Percentiles rank a stretch among this genome's conserved stretches.
Conservation (phyloP, 2,113 vertebrate species). For the human region DNA sequence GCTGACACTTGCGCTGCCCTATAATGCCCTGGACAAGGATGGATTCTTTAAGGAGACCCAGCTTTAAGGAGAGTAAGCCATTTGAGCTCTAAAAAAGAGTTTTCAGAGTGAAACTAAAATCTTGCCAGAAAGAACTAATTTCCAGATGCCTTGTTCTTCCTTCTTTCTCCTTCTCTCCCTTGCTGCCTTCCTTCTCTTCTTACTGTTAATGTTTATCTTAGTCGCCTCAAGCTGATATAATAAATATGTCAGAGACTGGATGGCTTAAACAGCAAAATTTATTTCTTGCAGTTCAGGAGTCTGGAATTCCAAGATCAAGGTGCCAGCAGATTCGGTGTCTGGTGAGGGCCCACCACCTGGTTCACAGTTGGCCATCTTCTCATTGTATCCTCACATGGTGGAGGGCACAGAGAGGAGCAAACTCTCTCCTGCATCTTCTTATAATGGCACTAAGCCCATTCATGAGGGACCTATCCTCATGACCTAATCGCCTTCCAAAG, state of each 20-base stretch:
- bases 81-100: not conserved
- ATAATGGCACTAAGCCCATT: no score
- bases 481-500: not conserved
- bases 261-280: not conserved
- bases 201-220: not conserved
- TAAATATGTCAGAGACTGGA: not conserved
- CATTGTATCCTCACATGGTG: no score
- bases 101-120: not conserved
- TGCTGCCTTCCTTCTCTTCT: not conserved
- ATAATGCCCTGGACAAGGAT: not conserved
- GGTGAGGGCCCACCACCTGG: not conserved
- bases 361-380: not conserved
- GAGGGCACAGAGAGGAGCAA: not conserved
- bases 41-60: not conserved
- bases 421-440: not conserved
- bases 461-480: not conserved
- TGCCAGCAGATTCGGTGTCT: not conserved
- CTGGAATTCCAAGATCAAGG: not conserved
- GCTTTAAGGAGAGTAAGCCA: not conserved
- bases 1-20: not conserved
- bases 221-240: not conserved
- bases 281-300: not conserved
- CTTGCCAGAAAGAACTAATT: not conserved
- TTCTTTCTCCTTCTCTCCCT: not conserved
- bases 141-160: not conserved